phyloP scores from a whole-genome alignment of 2,797 vertebrate genomes.

The Pteropus rufus region DNA sequence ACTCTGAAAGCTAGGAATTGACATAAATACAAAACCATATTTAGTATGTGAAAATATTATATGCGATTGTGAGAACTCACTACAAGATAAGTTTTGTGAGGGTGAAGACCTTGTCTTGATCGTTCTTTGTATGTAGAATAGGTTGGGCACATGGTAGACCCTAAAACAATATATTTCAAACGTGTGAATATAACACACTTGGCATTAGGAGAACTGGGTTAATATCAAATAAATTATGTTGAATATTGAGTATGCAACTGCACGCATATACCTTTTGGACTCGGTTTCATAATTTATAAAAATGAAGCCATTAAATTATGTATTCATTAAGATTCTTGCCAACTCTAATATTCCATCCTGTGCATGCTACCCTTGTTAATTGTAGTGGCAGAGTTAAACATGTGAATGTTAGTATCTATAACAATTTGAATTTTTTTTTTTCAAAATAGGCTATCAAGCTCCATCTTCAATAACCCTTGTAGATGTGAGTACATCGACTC shows the following conservation, averaged over 20 bases:
- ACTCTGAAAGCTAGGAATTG: neutral
- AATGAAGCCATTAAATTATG: neutral
- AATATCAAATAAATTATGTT: neutral
- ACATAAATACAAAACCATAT: neutral
- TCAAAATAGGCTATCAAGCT: slow-evolving; percentile 21
- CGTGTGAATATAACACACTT: neutral
- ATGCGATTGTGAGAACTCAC: neutral
- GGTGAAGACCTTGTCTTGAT: neutral
- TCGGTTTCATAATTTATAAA: neutral
- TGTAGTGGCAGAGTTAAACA: neutral
- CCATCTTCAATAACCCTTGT: neutral
- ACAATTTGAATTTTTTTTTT: slow-evolving; percentile 33
- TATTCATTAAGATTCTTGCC: neutral
- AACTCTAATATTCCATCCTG: neutral
- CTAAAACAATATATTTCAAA: neutral
- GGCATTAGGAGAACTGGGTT: neutral
- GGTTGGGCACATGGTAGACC: neutral
- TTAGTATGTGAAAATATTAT: neutral
- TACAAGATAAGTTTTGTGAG: neutral
- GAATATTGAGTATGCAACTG: neutral
- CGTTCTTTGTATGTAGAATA: neutral
- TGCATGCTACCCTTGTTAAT: neutral
- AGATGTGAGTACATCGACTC: neutral
- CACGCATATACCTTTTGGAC: neutral
- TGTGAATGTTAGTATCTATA: neutral